These are phyloP conservation scores for Vimba vimba DNA, from an alignment of 2,113 vertebrate species.

Conservation along the genomic window DNA sequence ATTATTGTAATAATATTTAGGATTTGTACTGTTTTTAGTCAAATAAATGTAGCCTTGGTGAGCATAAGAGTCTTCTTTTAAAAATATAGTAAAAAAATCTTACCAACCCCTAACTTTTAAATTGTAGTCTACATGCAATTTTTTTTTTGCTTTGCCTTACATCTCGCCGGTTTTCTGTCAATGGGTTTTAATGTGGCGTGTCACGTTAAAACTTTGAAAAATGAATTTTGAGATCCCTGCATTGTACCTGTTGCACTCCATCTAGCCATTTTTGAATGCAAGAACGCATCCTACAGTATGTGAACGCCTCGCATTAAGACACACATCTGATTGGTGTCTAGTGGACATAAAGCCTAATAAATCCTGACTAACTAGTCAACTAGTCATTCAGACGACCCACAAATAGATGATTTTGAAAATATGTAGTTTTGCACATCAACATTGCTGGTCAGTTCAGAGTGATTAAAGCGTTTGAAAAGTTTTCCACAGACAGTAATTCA, in stretches of 20 bases:
- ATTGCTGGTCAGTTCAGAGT: not conserved
- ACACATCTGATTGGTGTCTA: not conserved
- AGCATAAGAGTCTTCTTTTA: not conserved
- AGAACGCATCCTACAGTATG: not conserved
- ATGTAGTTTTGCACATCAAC: slow-evolving; percentile 20
- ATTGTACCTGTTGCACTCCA: no score
- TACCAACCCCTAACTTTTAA: not conserved
- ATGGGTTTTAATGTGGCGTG: no score
- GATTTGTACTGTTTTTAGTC: not conserved
- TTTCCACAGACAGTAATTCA: slow-evolving; percentile 4
- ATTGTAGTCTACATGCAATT: not conserved
- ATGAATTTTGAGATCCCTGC: no score
- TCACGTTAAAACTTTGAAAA: no score
- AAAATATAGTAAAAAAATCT: not conserved
- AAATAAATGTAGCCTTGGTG: not conserved
- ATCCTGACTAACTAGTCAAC: not conserved
- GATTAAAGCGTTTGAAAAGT: slow-evolving; percentile 3
- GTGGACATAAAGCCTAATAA: not conserved
- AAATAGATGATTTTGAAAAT: not conserved
- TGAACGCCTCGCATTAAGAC: not conserved
- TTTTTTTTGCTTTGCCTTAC: not conserved
- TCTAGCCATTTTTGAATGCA: no score
- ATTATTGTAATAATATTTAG: not conserved
- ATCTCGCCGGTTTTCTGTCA: no score
- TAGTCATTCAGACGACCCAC: not conserved